A percentile compares a stretch with the other conserved stretches of the same genome.
Conservation (phyloP, 1,140 invertebrate species). For the Cydia strobilella region DNA sequence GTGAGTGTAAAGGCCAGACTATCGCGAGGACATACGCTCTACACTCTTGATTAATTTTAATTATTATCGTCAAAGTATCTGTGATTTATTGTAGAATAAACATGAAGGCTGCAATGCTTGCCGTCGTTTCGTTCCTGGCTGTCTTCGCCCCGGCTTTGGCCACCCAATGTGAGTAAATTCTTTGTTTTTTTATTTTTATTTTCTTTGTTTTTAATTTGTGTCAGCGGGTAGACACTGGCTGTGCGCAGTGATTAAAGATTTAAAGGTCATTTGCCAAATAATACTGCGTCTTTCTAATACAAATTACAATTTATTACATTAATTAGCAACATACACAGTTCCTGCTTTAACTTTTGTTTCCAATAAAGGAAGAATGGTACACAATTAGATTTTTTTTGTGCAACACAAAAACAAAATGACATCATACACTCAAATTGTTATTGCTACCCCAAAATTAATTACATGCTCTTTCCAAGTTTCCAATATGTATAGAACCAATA, state of each 20-base stretch:
- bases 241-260: constrained; percentile 20
- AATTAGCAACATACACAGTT: background rate
- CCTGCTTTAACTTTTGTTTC: too few species aligned
- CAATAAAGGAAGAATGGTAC: too few species aligned
- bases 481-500: too few species aligned
- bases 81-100: constrained; percentile 69
- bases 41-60: constrained; percentile 43
- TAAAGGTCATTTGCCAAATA: constrained; percentile 13
- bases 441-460: too few species aligned
- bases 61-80: constrained; percentile 69
- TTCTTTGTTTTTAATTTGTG: constrained; percentile 38
- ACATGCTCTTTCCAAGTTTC: too few species aligned
- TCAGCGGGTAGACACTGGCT: constrained; percentile 32
- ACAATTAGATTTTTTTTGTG: background rate
- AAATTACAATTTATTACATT: background rate
- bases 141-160: constrained; percentile 63
- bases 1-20: constrained; percentile 90
- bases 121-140: constrained; percentile 62
- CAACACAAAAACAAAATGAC: background rate
- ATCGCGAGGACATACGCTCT: constrained; percentile 50
- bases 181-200: constrained; percentile 38
- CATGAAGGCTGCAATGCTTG: constrained; percentile 77
- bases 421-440: background rate
- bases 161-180: constrained; percentile 79
- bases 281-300: background rate